Base-by-base conservation (phyloP, 1,140 invertebrate species). In the Zaprionus ornatus region DNA sequence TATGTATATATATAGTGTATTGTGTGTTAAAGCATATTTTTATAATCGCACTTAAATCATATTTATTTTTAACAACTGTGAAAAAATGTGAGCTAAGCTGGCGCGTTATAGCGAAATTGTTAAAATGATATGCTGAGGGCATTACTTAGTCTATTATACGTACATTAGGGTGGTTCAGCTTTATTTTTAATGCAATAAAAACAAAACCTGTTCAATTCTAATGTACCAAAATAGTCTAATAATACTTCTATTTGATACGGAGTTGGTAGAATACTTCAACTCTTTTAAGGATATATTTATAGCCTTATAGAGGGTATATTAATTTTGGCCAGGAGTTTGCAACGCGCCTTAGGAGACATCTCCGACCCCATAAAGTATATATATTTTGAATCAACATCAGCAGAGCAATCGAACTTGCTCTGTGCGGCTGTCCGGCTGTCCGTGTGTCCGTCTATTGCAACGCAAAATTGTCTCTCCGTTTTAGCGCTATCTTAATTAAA, bases 1-100 rank as follows among this genome's bases (percentile, higher is more conserved):
- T 35, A 12, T 59, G 23, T 19, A 19, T 50, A 68, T 59, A 57
- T 10, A n/a, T n/a, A n/a, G n/a, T n/a, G n/a, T n/a, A n/a, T n/a
- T n/a, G n/a, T 25, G 27, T 73, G 56, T 74, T 60, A 67, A 71
- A 71, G 73, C 73, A 64, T 75, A 71, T 75, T 71, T 71, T 57
- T 63, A 63, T 62, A 61, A 69, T 68, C 65, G 27, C 52, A 62
- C 54, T 63, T 70, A 29, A 69, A 74, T 55, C 37, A 74, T 19
- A 29, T 32, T 56, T 57, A 23, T 48, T 57, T 40, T 42, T 59
- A 45, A 42, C 27, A 9, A 66, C 56, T 61, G 40, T 1, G 5
- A 32, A 50, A 50, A 70, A 50, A 63, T 17, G 10, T 23, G 19
- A 50, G 45, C 45, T 50, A 13, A 50, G 45, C 45, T 21, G 5